These are phyloP conservation scores for Eurytoma californica DNA, from an alignment of 2,888 invertebrate species.

Conservation along the genomic window DNA sequence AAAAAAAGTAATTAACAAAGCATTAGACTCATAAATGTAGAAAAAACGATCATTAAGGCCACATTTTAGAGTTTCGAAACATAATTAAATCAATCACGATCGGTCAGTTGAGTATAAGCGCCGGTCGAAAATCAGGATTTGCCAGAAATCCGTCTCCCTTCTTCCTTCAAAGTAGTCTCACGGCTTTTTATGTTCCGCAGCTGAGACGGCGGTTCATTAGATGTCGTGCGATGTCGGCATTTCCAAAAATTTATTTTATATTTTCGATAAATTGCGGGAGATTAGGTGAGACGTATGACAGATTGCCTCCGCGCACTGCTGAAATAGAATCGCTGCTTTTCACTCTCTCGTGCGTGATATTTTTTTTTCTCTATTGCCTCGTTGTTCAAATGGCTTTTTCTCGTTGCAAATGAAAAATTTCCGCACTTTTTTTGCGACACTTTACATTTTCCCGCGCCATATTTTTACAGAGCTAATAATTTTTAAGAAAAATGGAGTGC, in stretches of 20 bases:
- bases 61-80: too few relatives aligned
- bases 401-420: background rate
- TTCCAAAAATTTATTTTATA: conserved; percentile 25
- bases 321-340: conserved; percentile 28
- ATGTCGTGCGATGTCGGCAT: background rate
- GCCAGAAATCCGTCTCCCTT: too few relatives aligned
- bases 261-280: conserved; percentile 31
- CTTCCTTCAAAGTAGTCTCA: too few relatives aligned
- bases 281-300: conserved; percentile 30
- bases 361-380: background rate
- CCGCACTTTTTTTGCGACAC: background rate
- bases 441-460: too few relatives aligned
- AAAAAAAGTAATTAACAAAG: too few relatives aligned
- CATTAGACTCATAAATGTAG: too few relatives aligned
- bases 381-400: background rate
- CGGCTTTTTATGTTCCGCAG: background rate
- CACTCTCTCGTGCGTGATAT: conserved; percentile 4
- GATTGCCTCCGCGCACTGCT: conserved; percentile 21
- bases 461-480: too few relatives aligned
- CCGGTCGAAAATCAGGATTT: too few relatives aligned
- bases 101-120: too few relatives aligned
- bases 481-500: too few relatives aligned
- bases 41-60: too few relatives aligned
- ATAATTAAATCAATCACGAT: too few relatives aligned
- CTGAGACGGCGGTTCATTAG: background rate